Evolutionary conservation across 2,888 invertebrate species (phyloP), one percentile per base, ranked within the genome.

Genomic region (Chymomyza amoena): DNA sequence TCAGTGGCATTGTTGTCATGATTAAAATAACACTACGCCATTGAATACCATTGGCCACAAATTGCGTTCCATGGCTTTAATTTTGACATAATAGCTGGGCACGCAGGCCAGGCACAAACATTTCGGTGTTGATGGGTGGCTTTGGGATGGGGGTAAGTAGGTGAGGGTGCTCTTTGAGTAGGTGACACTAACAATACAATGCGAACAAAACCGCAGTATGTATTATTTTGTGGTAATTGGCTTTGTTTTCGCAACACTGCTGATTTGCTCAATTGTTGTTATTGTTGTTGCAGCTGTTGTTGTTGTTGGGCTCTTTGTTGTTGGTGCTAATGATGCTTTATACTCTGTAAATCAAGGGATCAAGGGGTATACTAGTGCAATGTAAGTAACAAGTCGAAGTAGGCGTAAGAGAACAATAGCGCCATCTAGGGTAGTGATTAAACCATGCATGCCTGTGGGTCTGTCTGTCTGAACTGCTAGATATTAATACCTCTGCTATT

Each of bases 221-320:
- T 52, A 76, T 75, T 75, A 75, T 76, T 70, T 64, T 54, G 76
- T 50, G 63, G 68, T 75, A 75, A 75, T 76, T 75, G 76, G 75
- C 68, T 71, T 68, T 68, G 76, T 76, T 75, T 75, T 61, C 64
- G 64, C 57, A 57, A 57, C 57, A 57, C 20, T 57, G 18, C 20
- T 25, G 57, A 57, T 57, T 57, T 71, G 54, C 25, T 63, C 16
- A 54, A 4, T 68, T 56, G 65, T 60, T 66, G 67, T 18, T 67
- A 6, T 18, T 45, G 20, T 25, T 39, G 61, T 25, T 45, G 64
- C 50, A 54, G 52, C 51, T 45, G 51, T 20, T 39, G 72, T 54
- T 73, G 36, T 64, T 68, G 65, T 65, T 66, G 50, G 13, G 18
- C 6, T 61, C 5, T 25, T 56, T 20, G 56, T 56, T 18, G 18